Evolutionary conservation across 2,113 vertebrate genomes (phyloP).

Genomic region (Limnothrissa miodon): DNA sequence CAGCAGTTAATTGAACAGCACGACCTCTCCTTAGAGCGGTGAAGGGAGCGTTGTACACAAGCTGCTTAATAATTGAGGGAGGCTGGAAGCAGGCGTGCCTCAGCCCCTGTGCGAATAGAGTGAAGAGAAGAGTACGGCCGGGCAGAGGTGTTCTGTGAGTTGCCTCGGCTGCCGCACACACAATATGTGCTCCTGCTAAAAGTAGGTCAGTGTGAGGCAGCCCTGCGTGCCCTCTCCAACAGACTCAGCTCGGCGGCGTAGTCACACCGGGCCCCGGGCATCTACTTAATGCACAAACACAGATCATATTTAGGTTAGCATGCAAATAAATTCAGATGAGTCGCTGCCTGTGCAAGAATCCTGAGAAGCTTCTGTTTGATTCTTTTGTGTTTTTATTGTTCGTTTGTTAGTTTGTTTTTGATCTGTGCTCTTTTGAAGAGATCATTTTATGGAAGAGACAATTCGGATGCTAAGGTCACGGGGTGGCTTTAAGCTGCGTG

Average conservation of each 20-base stretch:
- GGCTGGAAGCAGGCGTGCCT: conserved; percentile 11
- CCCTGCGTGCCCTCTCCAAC: not conserved
- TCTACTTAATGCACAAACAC: not conserved
- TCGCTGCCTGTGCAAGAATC: not conserved
- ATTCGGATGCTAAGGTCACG: no score
- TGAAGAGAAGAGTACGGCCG: conserved; percentile 6
- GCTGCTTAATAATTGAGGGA: conserved; percentile 48
- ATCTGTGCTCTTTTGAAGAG: not conserved
- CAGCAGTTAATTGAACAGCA: conserved; percentile 47
- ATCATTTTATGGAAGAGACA: no score
- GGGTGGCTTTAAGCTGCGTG: not conserved
- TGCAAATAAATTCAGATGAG: no score
- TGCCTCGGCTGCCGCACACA: not conserved
- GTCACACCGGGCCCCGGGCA: not conserved
- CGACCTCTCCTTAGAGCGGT: conserved; percentile 35
- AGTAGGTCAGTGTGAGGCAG: conserved; percentile 43
- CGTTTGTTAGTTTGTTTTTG: not conserved
- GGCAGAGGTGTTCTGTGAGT: conserved; percentile 40
- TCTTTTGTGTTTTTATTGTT: not conserved
- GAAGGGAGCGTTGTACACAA: conserved; percentile 31
- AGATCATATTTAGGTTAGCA: no score
- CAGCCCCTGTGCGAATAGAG: not conserved
- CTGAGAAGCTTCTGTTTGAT: not conserved
- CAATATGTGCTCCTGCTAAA: conserved; percentile 30
- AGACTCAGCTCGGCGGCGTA: not conserved